phyloP scores from a whole-genome alignment of 2,888 invertebrate genomes.

The Caenorhabditis macrosperma region DNA sequence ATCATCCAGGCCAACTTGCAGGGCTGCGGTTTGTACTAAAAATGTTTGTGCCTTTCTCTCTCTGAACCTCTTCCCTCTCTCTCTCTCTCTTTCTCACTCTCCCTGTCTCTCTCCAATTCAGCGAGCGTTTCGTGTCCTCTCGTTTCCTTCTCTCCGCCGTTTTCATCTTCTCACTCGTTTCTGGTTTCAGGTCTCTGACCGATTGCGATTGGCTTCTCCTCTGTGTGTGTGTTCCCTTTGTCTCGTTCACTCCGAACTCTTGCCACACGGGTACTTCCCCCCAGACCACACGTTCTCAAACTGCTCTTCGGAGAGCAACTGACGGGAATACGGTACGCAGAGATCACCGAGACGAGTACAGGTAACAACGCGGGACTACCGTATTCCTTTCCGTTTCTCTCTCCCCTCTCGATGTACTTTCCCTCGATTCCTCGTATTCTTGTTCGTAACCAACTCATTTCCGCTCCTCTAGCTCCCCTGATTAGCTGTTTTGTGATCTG shows the following conservation, averaged over 20 bases:
- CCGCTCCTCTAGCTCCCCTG: not conserved
- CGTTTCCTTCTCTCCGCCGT: not conserved
- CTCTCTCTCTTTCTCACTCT: constrained; percentile 4
- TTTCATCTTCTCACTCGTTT: constrained; percentile 15
- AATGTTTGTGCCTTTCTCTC: constrained; percentile 53
- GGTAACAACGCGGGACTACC: not conserved
- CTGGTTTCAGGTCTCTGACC: constrained; percentile 49
- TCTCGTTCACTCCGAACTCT: constrained; percentile 33
- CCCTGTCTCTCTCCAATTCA: not conserved
- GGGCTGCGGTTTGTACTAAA: constrained; percentile 80
- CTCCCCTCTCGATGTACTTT: not conserved
- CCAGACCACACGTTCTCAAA: not conserved
- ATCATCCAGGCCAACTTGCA: constrained; percentile 80
- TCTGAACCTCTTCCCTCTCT: constrained; percentile 14
- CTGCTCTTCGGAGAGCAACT: not conserved
- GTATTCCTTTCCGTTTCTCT: constrained; percentile 1
- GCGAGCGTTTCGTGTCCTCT: not conserved
- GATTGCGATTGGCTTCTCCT: constrained; percentile 30
- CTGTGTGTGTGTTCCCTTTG: constrained; percentile 31
- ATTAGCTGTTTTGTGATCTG: not conserved
- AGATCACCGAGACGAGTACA: not conserved
- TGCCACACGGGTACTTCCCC: constrained; percentile 19
- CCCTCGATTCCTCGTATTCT: not conserved
- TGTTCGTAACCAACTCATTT: not conserved
- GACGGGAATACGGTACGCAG: not conserved